These are phyloP conservation scores for Octopus sinensis DNA, from an alignment of 1,140 invertebrate species.

Conservation along the genomic window DNA sequence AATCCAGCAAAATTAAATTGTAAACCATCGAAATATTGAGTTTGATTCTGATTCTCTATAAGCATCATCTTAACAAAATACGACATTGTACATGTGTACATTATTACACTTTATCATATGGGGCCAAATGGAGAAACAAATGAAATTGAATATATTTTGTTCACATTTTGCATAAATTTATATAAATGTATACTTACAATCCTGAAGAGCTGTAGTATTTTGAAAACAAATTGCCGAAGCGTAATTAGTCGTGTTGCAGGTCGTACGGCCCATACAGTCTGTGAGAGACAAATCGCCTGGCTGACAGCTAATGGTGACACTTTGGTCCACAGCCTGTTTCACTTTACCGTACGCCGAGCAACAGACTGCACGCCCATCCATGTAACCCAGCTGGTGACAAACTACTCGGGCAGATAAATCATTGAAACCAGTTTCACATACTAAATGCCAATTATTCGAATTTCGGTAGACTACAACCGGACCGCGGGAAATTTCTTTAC, in stretches of 20 bases:
- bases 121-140: too few species aligned
- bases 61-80: too few species aligned
- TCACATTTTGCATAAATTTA: too few species aligned
- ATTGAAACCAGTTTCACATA: conserved; percentile 41
- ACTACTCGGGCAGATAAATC: conserved; percentile 34
- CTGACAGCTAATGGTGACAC: conserved; percentile 30
- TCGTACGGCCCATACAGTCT: conserved; percentile 25
- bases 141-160: too few species aligned
- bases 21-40: too few species aligned
- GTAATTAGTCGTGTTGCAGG: conserved; percentile 28
- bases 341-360: conserved; percentile 37
- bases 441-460: conserved; percentile 35
- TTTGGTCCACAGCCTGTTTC: conserved; percentile 12
- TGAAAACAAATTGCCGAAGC: conserved; percentile 38
- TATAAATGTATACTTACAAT: too few species aligned
- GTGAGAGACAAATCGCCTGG: conserved; percentile 25
- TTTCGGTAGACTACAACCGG: conserved; percentile 31
- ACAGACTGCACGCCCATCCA: conserved; percentile 36
- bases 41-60: too few species aligned
- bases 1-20: too few species aligned
- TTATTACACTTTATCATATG: too few species aligned
- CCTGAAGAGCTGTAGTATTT: too few species aligned
- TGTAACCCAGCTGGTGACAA: conserved; percentile 40
- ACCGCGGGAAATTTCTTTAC: conserved; percentile 12
- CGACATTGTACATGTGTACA: too few species aligned